A percentile compares a stretch with the other conserved stretches of the same genome.
Evolutionary conservation across 2,113 vertebrate species (phyloP).

Genomic region (Chiloscyllium plagiosum): DNA sequence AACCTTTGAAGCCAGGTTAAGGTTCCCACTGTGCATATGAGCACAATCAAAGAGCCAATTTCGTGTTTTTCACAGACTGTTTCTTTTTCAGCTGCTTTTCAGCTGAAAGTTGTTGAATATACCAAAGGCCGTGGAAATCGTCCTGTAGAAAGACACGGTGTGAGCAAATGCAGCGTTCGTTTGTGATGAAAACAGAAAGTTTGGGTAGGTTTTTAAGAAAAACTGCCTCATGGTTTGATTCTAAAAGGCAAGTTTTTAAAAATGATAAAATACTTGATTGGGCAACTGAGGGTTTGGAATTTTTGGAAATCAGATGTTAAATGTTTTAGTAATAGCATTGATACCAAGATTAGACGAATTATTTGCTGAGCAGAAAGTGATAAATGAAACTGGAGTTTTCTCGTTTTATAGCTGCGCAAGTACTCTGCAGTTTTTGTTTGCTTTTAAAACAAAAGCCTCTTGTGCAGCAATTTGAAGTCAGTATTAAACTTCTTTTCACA

Average conservation of each 20-base stretch:
- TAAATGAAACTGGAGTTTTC: background rate
- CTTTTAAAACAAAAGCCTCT: background rate
- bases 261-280: background rate
- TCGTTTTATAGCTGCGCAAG: background rate
- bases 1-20: background rate
- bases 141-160: constrained; percentile 33
- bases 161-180: constrained; percentile 38
- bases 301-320: constrained; percentile 3
- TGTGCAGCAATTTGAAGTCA: background rate
- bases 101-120: constrained; percentile 38
- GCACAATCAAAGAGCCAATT: background rate
- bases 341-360: background rate
- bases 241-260: constrained; percentile 24
- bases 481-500: background rate
- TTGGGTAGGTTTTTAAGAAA: constrained; percentile 36
- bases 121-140: constrained; percentile 34
- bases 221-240: constrained; percentile 29
- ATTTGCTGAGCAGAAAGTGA: constrained; percentile 17
- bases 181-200: constrained; percentile 36
- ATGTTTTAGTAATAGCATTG: background rate
- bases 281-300: background rate
- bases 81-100: constrained; percentile 37
- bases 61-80: constrained; percentile 35
- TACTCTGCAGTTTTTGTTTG: background rate
- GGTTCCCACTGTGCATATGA: constrained; percentile 25